phyloP scores from a whole-genome alignment of 2,888 invertebrate species.

The Nineta flava region DNA sequence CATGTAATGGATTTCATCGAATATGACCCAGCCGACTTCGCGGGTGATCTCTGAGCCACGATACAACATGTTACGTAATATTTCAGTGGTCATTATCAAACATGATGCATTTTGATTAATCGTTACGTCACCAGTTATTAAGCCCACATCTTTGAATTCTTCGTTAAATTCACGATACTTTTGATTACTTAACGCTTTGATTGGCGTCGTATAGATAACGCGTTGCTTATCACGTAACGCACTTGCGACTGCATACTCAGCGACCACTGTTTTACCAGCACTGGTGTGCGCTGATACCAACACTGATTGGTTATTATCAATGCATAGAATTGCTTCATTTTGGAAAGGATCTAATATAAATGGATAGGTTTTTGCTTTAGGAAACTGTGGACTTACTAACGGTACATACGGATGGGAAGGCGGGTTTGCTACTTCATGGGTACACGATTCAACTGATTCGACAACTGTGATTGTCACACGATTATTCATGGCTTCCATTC shows the following conservation, averaged over 20 bases:
- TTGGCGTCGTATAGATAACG: constrained; percentile 98
- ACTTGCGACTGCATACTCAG: constrained; percentile 95
- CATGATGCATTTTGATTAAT: constrained; percentile 97
- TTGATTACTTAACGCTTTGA: constrained; percentile 98
- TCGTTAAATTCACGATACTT: constrained; percentile 96
- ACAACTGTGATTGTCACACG: constrained; percentile 78
- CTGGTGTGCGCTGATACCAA: constrained; percentile 98
- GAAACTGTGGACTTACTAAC: constrained; percentile 35
- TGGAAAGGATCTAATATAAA: constrained; percentile 97
- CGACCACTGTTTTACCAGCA: constrained; percentile 98
- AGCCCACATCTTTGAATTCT: constrained; percentile 93
- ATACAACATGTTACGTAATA: constrained; percentile 95
- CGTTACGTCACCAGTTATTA: constrained; percentile 98
- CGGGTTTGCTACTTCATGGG: constrained; percentile 92
- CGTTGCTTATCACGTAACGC: constrained; percentile 88
- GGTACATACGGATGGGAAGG: constrained; percentile 66
- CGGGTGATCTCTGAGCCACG: constrained; percentile 97
- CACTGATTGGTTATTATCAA: constrained; percentile 96
- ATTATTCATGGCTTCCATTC: constrained; percentile 58
- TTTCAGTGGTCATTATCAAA: constrained; percentile 99
- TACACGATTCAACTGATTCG: constrained; percentile 82
- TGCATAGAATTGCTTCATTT: constrained; percentile 87
- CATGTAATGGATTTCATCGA: constrained; percentile 99
- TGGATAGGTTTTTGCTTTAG: constrained; percentile 82
- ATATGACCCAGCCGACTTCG: constrained; percentile 99